Evolutionary conservation across 1,140 invertebrate genomes (phyloP), one percentile per base, ranked within the genome.

Genomic region (Caerostris extrusa): DNA sequence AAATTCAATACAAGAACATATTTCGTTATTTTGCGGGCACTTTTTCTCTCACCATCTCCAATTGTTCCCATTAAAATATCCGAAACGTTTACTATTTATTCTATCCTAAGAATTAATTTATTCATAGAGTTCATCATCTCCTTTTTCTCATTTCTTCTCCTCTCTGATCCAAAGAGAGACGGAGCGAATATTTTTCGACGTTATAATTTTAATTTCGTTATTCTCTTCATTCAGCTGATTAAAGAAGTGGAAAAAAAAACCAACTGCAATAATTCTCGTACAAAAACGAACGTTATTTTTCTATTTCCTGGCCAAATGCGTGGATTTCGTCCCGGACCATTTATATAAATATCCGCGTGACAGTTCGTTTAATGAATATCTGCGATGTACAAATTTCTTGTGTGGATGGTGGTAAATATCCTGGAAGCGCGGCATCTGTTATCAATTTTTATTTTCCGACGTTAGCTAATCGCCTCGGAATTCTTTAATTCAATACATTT

Each of bases 351-450:
- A 50, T 77, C 50, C 3, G 19, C 8, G 19, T 10, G 69, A 34
- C 69, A 71, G 34, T 53, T 77, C 50, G 50, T 77, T 77, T 50
- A 53, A 77, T 77, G 50, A 77, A 77, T 77, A 77, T 77, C 69
- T 77, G 69, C 50, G 17, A 77, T 77, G 19, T 14, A 77, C 34
- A 7, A 77, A 77, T 77, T 53, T 71, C 69, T 50, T 3, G 3
- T 67, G 61, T 53, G 50, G 50, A 53, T 10, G 7, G 69, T 77
- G 2, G 69, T 77, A 77, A 77, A 12, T 50, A 77, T 77, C 69
- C 4, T 77, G 69, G n/a, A 53, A 3, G 8, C 7, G 3, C 5
- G 5, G 69, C 50, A 77, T 77, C 50, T 77, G 69, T 77, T 77
- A 77, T 77, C 69, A 77, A 53, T 77, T 77, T 53, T 53, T 50